Conservation (phyloP, 1,140 invertebrate species). For the Ceratina calcarata region DNA sequence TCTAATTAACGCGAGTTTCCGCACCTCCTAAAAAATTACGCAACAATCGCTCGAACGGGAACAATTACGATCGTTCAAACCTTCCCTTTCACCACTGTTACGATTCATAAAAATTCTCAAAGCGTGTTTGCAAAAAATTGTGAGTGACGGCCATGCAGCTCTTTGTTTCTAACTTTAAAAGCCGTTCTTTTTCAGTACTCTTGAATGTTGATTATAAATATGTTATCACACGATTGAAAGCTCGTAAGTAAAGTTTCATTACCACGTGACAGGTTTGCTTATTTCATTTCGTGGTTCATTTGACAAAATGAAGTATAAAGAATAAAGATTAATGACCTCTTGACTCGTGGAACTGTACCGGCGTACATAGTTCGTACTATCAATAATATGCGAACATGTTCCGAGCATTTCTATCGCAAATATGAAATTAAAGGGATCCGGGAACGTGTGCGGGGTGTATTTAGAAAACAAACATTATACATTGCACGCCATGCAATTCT, state of each 20-base stretch:
- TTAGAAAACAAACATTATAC: conserved; percentile 28
- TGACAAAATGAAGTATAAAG: too few species aligned
- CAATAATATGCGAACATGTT: not conserved
- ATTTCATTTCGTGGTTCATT: too few species aligned
- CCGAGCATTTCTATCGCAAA: not conserved
- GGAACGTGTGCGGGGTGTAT: not conserved
- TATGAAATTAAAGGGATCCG: conserved; percentile 11
- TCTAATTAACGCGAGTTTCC: not conserved
- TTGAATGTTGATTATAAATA: too few species aligned
- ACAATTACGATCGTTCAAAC: conserved; percentile 9
- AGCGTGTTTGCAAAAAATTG: conserved; percentile 9
- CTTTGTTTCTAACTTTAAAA: conserved; percentile 1
- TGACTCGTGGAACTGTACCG: not conserved
- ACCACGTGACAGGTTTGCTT: too few species aligned
- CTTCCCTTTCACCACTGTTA: not conserved
- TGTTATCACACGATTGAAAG: too few species aligned
- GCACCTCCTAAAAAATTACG: conserved; percentile 4
- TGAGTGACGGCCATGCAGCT: not conserved
- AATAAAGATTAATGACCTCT: too few species aligned
- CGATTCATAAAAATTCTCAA: not conserved
- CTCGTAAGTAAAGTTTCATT: too few species aligned
- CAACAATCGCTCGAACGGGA: not conserved
- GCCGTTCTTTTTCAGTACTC: not conserved
- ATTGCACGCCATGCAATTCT: conserved; percentile 3
- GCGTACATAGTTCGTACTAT: not conserved